Evolutionary conservation across 2,888 invertebrate species (phyloP), one percentile per base, ranked within the genome.

Genomic region (Venustoraphidia nigricollis): DNA sequence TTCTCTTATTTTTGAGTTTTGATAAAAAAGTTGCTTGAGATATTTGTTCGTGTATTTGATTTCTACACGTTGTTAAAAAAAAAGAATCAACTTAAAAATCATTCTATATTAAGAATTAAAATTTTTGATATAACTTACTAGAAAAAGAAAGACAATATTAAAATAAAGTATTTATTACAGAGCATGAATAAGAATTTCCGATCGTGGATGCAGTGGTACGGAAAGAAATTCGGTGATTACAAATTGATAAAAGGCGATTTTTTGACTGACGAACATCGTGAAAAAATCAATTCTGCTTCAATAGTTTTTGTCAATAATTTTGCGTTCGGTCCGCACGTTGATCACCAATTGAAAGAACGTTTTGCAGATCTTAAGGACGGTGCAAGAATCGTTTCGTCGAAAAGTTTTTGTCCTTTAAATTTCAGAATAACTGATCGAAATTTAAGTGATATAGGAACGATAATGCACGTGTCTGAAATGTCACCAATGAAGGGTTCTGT

Each of bases 261-360:
- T 69, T 70, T 98, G 55, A 79, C 83, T 58, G 88, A 91, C 59
- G 87, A 91, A 61, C 89, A 92, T 67, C 81, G 90, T 56, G 94
- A 96, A 64, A 89, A 88, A 67, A 95, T 98, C 57, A 92, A 90
- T 58, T 82, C 85, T 57, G 88, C 95, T 10, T 86, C 93, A 37
- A 86, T 98, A 61, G 93, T 98, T 52, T 99, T 98, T 72, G 97
- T 98, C 39, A 98, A 98, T 72, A 98, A 98, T 74, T 99, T 94
- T 72, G 98, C 97, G 40, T 99, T 99, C 68, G 95, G 95, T 10
- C 95, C 98, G 34, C 83, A 84, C 54, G 94, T 98, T 34, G 97
- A 98, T 71, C 94, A 97, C 68, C 87, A 92, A 71, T 68, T 97
- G 56, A 97, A 97, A 68, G 89, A 94, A 64, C 76, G 92, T 61